These are phyloP conservation scores for Rhinolophus ferrumequinum DNA, from an alignment of 2,113 vertebrate species.

Conservation along the genomic window DNA sequence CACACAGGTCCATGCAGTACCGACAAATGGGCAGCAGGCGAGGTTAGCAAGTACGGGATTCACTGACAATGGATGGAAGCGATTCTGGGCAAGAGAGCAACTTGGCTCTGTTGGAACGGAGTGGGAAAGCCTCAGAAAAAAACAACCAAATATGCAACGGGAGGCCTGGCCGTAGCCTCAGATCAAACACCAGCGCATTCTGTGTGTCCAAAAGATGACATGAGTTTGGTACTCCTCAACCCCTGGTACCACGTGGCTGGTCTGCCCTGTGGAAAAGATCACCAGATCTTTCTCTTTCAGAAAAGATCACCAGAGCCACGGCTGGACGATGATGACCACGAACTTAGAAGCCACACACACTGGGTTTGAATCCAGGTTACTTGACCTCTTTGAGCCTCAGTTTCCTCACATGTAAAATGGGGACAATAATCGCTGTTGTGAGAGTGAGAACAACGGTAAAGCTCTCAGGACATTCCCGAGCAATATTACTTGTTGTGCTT, in stretches of 20 bases:
- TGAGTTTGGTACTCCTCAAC: no score
- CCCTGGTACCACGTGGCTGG: not conserved
- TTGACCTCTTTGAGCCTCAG: not conserved
- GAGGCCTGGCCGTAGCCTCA: not conserved
- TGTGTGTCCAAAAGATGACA: not conserved
- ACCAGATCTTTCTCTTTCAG: no score
- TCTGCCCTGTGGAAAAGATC: not conserved
- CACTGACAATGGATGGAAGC: not conserved
- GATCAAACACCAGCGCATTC: not conserved
- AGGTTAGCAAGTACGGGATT: not conserved
- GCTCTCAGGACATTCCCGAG: not conserved
- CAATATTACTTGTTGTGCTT: not conserved
- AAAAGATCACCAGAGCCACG: not conserved
- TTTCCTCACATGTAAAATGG: not conserved
- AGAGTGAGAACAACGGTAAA: not conserved
- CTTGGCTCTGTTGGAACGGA: not conserved
- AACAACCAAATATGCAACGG: not conserved
- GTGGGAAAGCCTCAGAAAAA: not conserved
- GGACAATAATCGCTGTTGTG: not conserved
- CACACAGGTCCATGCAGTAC: accelerated
- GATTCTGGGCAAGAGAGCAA: not conserved
- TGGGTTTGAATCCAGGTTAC: not conserved
- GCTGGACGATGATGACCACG: not conserved
- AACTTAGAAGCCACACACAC: not conserved
- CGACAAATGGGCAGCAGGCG: accelerated